Percentiles rank a stretch among this genome's conserved stretches.
phyloP scores from a whole-genome alignment of 2,797 vertebrate genomes.

The Hyperoplus lanceolatus region DNA sequence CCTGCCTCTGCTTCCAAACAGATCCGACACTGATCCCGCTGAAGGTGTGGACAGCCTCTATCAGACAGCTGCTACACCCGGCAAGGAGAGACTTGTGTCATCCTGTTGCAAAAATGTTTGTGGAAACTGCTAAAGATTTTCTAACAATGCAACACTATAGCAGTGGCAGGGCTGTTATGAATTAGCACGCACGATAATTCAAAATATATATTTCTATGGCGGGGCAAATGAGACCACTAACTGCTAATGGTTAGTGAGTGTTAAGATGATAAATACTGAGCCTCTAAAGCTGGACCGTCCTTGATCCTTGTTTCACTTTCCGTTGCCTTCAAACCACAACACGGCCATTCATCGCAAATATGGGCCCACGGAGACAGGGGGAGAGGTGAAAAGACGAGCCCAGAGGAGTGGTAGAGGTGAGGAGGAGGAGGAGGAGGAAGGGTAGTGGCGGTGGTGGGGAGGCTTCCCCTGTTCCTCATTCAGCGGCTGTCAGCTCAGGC shows the following conservation, averaged over 20 bases:
- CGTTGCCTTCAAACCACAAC: conserved; percentile 22
- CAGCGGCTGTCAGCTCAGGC: conserved; percentile 81
- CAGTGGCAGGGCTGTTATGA: conserved; percentile 6
- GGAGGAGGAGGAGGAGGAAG: conserved; percentile 55
- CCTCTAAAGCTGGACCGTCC: conserved; percentile 5
- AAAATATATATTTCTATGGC: neutral
- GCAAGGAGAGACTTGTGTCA: conserved; percentile 17
- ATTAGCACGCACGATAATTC: neutral
- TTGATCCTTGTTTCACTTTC: conserved; percentile 30
- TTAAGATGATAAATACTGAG: conserved; percentile 10
- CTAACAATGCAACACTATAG: neutral
- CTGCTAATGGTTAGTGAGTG: neutral
- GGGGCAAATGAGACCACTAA: conserved; percentile 14
- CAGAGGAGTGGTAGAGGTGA: conserved; percentile 47
- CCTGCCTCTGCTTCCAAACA: conserved; percentile 57
- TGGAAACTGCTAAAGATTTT: conserved; percentile 9
- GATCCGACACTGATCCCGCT: conserved; percentile 67
- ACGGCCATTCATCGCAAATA: conserved; percentile 46
- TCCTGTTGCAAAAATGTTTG: conserved; percentile 39
- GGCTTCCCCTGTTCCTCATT: conserved; percentile 78
- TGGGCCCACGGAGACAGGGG: conserved; percentile 45
- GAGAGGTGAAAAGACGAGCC: conserved; percentile 52
- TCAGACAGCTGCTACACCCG: conserved; percentile 53
- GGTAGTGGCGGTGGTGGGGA: conserved; percentile 41
- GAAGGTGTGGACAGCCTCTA: conserved; percentile 50